Evolutionary conservation across 2,888 invertebrate genomes (phyloP).

Genomic region (Oscheius onirici): DNA sequence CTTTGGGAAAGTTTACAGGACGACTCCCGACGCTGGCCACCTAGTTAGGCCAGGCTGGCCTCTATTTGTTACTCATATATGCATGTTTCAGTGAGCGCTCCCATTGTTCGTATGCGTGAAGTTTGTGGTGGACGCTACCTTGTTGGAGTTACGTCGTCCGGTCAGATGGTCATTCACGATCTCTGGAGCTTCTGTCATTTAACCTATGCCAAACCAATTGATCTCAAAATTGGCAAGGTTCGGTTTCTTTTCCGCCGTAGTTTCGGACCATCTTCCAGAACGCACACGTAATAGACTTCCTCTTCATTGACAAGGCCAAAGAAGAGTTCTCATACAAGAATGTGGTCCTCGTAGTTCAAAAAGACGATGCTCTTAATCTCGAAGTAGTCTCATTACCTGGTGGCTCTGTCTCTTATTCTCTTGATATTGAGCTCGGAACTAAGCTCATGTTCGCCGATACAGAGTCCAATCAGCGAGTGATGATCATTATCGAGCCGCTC

Average conservation of each 20-base stretch:
- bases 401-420: neutral
- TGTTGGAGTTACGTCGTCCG: slow-evolving; percentile 17
- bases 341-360: slow-evolving; percentile 20
- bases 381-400: slow-evolving; percentile 1
- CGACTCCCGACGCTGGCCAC: no score
- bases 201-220: neutral
- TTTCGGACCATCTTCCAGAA: neutral
- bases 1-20: no score
- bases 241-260: neutral
- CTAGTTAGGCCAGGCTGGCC: no score
- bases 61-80: neutral
- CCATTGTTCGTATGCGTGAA: slow-evolving; percentile 11
- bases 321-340: slow-evolving; percentile 16
- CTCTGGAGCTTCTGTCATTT: slow-evolving; percentile 15
- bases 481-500: slow-evolving; percentile 24
- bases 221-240: slow-evolving; percentile 13
- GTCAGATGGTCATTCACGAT: slow-evolving; percentile 21
- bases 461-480: slow-evolving; percentile 12
- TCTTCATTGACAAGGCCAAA: slow-evolving; percentile 18
- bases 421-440: slow-evolving; percentile 3
- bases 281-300: slow-evolving; percentile 1
- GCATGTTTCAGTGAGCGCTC: neutral
- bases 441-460: neutral
- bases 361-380: neutral
- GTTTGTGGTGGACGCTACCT: slow-evolving; percentile 28